Conservation (phyloP, 2,113 vertebrate species). For the Macrotus californicus region DNA sequence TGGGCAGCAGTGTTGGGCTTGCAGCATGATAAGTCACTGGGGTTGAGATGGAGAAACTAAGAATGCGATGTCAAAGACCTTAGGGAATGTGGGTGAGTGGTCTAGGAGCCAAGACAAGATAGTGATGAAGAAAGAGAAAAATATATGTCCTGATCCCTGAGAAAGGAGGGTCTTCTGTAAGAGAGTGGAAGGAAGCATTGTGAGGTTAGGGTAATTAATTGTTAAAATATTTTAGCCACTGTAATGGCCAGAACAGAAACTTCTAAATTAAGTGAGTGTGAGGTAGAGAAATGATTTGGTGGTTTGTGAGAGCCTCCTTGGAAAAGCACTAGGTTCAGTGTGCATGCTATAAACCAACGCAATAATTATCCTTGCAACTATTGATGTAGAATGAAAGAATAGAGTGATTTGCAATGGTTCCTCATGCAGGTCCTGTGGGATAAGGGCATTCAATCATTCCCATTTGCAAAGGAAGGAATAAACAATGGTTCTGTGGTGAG, state of each 20-base stretch:
- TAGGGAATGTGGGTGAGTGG: background rate
- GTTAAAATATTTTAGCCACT: slow-evolving; percentile 25
- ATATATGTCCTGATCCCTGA: background rate
- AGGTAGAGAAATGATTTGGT: slow-evolving; percentile 26
- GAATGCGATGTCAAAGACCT: background rate
- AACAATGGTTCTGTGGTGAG: slow-evolving; percentile 45
- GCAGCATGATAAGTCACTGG: background rate
- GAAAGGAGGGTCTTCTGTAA: background rate
- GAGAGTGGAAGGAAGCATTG: background rate
- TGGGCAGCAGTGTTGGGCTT: background rate
- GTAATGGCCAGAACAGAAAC: background rate
- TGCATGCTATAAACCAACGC: slow-evolving; percentile 8
- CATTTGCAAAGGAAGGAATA: slow-evolving; percentile 28
- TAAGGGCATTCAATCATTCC: slow-evolving; percentile 33
- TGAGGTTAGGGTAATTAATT: slow-evolving; percentile 33
- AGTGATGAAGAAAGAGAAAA: background rate
- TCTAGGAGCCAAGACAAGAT: background rate
- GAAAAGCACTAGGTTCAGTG: slow-evolving; percentile 21
- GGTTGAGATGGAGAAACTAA: background rate
- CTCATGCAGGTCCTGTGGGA: slow-evolving; percentile 11
- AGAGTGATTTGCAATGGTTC: slow-evolving; percentile 23
- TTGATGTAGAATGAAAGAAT: background rate
- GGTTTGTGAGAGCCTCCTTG: slow-evolving; percentile 41
- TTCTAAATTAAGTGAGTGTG: slow-evolving; percentile 39
- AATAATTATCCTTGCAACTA: slow-evolving; percentile 19